Evolutionary conservation across 2,888 invertebrate genomes (phyloP), one percentile per base, ranked within the genome.

Genomic region (Crocallis elinguaria): DNA sequence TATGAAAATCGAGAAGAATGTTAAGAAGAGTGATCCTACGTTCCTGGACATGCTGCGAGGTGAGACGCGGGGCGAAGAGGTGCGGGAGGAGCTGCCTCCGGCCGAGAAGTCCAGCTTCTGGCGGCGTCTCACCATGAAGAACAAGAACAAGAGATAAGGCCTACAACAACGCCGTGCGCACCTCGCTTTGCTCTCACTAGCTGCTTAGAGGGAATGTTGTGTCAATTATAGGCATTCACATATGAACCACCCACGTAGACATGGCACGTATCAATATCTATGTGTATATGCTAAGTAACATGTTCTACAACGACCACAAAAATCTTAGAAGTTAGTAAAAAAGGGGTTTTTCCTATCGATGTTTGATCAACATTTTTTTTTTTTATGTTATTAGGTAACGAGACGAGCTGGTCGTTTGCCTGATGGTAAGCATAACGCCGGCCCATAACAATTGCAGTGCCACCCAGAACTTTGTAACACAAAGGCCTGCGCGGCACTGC

Each of bases 41-140:
- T 94, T 94, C 83, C 81, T 94, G 62, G 94, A 94, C 67, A 94
- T 94, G 93, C 79, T 94, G 59, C 86, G 94, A 29, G 94, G 94
- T n/a, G 94, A 79, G 88, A 93, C 84, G 75, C 86, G 87, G 57
- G 75, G 73, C 2, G 91, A 88, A 56, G 89, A 88, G 69, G 66
- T 82, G 48, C 69, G 91, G 70, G 87, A 92, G 63, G 88, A 91
- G 65, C 84, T 83, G 70, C 86, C 92, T 60, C 82, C 91, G 19
- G 84, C 89, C 1, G 94, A 94, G 71, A 94, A 94, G 79, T 92
- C 93, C 49, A 93, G 93, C 79, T 94, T 94, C 88, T 94, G 94
- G 94, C 93, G 94, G 78, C 93, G 94, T 75, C 93, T 94, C 69
- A 94, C 94, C 62, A 94, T 94, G 93, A 94, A 94, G 77, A 94